Evolutionary conservation across 1,140 invertebrate species (phyloP).

Genomic region (Atta texana): DNA sequence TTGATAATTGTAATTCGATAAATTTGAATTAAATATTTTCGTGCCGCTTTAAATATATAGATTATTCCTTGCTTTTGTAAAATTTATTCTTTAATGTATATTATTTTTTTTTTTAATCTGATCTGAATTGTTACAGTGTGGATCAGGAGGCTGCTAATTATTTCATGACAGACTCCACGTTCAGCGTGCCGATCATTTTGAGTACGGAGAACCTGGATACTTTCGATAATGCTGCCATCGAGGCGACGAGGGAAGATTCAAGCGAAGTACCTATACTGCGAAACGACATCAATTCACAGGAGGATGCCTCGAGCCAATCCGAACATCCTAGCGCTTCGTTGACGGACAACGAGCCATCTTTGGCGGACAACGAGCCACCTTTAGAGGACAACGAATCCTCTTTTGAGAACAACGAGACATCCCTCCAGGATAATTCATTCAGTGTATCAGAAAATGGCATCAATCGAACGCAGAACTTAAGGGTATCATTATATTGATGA

Average conservation of each 20-base stretch:
- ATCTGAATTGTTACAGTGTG: conserved; percentile 77
- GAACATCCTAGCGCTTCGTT: conserved; percentile 48
- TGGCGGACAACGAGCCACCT: conserved; percentile 7
- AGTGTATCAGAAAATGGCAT: conserved; percentile 70
- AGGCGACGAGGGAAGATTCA: conserved; percentile 75
- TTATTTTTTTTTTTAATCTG: conserved; percentile 1
- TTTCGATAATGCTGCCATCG: conserved; percentile 78
- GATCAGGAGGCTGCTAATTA: conserved; percentile 83
- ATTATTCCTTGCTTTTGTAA: conserved; percentile 26
- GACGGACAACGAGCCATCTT: conserved; percentile 34
- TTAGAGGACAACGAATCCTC: conserved; percentile 41
- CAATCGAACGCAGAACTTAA: conserved; percentile 82
- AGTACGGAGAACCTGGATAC: conserved; percentile 80
- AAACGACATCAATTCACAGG: conserved; percentile 72
- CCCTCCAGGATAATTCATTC: conserved; percentile 40
- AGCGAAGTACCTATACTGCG: conserved; percentile 72
- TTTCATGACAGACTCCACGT: conserved; percentile 81
- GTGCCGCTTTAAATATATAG: background rate
- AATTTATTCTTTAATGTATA: background rate
- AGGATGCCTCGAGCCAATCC: conserved; percentile 58
- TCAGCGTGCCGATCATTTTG: conserved; percentile 84
- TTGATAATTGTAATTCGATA: background rate
- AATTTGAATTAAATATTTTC: conserved; percentile 13
- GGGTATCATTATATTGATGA: conserved; percentile 73
- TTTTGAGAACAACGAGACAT: conserved; percentile 46